Conservation (phyloP, 2,113 vertebrate species). For the Laticauda colubrina region DNA sequence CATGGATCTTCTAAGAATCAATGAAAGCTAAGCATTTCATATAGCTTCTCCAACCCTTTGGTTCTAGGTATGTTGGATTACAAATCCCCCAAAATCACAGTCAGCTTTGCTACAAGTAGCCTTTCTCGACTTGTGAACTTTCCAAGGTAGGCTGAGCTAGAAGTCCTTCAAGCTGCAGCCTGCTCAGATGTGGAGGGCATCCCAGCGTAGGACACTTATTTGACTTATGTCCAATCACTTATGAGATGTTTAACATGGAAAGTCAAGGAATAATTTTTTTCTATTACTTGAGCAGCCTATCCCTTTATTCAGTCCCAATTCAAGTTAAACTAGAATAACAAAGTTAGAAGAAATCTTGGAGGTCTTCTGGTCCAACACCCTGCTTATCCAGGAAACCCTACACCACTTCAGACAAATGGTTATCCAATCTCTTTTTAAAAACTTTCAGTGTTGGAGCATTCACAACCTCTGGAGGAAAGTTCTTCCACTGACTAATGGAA, state of each 20-base stretch:
- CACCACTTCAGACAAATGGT: too few relatives aligned
- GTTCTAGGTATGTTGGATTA: background rate
- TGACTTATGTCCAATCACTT: background rate
- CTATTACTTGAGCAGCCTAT: background rate
- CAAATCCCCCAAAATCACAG: background rate
- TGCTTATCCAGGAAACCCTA: too few relatives aligned
- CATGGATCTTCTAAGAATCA: background rate
- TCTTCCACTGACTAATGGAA: too few relatives aligned
- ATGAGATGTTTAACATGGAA: background rate
- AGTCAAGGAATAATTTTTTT: background rate
- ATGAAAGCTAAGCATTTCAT: background rate
- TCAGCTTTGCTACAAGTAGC: background rate
- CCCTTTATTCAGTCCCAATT: background rate
- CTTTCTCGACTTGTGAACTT: background rate
- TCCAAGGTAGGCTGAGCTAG: background rate
- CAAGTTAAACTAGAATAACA: too few relatives aligned
- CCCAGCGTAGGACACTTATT: background rate
- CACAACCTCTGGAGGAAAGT: too few relatives aligned
- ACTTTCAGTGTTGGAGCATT: too few relatives aligned
- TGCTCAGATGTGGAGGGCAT: background rate
- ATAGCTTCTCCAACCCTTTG: background rate
- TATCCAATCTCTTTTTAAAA: too few relatives aligned
- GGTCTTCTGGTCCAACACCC: too few relatives aligned
- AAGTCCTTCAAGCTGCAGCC: background rate
- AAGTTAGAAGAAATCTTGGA: too few relatives aligned